A percentile compares a stretch with the other conserved stretches of the same genome.
Evolutionary conservation across 2,888 invertebrate species (phyloP).

Genomic region (Gymnosoma rotundatum): DNA sequence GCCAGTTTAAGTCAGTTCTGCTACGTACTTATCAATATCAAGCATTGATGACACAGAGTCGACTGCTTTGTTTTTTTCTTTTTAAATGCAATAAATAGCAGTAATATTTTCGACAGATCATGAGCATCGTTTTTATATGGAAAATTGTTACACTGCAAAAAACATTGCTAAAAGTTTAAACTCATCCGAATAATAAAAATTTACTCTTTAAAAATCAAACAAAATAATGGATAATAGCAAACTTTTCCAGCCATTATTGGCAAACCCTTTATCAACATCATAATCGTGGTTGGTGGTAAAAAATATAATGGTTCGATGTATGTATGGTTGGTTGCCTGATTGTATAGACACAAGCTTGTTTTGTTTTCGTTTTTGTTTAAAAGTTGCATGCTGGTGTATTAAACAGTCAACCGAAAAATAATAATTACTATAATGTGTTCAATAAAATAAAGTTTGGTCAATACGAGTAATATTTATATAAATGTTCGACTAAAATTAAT

Average conservation of each 20-base stretch:
- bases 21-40: too few species aligned
- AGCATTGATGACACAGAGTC: too few species aligned
- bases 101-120: too few species aligned
- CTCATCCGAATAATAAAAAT: too few species aligned
- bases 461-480: background rate
- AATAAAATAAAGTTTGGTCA: slow-evolving; percentile 48
- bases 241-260: too few species aligned
- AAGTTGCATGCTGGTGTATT: slow-evolving; percentile 17
- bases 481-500: background rate
- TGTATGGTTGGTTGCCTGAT: background rate
- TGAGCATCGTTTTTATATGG: too few species aligned
- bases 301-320: background rate
- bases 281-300: slow-evolving; percentile 10
- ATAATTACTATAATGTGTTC: slow-evolving; percentile 58
- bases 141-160: too few species aligned
- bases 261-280: background rate
- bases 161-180: too few species aligned
- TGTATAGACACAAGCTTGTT: background rate
- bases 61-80: too few species aligned
- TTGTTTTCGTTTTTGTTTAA: background rate
- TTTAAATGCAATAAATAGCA: too few species aligned
- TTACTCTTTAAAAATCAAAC: background rate
- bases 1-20: background rate
- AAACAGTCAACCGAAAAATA: slow-evolving; percentile 49
- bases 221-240: background rate